Conservation (phyloP, 2,113 vertebrate species). For the Stictonetta naevosa region DNA sequence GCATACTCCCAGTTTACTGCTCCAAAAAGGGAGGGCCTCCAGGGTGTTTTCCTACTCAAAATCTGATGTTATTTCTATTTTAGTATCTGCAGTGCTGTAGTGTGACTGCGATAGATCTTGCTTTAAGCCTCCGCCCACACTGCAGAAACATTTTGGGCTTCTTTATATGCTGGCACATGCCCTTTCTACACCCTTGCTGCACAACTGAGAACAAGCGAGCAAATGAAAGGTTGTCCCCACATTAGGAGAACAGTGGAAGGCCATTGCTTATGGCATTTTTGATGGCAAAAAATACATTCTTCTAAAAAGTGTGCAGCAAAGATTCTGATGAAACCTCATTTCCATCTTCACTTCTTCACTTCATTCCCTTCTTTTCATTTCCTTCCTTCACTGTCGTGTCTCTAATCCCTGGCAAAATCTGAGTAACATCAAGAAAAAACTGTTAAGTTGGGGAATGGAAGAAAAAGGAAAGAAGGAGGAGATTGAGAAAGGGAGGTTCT, state of each 20-base stretch:
- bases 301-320: background rate
- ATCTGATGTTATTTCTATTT: background rate
- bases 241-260: background rate
- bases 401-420: background rate
- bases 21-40: rapidly evolving
- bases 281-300: background rate
- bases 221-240: rapidly evolving
- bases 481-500: background rate
- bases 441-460: background rate
- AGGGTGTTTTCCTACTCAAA: background rate
- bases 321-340: background rate
- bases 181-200: background rate
- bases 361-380: too few species aligned
- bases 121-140: rapidly evolving
- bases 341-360: background rate
- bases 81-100: background rate
- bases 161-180: background rate
- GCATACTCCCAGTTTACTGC: background rate
- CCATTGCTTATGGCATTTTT: background rate
- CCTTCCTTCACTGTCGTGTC: background rate
- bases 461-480: background rate
- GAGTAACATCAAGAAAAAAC: background rate
- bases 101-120: background rate
- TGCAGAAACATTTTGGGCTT: background rate
- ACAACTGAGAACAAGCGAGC: background rate